Conservation (phyloP, 2,888 invertebrate species). For the Mythimna lalbum region DNA sequence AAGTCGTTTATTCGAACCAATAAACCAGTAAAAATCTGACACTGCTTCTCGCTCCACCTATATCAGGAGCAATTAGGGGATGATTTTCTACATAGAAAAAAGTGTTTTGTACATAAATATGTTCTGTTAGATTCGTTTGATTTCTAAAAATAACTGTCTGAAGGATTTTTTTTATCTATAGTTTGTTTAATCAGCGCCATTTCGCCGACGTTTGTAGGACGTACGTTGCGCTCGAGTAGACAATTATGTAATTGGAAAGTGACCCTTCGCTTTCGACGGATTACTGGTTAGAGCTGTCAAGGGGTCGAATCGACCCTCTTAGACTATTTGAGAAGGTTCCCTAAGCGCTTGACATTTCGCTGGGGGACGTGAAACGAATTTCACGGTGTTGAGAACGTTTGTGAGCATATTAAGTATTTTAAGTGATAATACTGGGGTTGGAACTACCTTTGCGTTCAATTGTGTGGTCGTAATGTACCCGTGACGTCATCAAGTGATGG, state of each 20-base stretch:
- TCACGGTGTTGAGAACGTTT: conserved; percentile 76
- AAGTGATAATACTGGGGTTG: conserved; percentile 68
- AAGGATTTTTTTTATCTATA: conserved; percentile 24
- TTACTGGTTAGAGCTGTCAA: conserved; percentile 85
- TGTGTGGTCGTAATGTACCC: conserved; percentile 63
- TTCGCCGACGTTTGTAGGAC: conserved; percentile 71
- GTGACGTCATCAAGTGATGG: conserved; percentile 48
- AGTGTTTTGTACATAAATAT: not conserved
- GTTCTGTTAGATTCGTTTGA: not conserved
- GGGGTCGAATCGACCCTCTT: conserved; percentile 74
- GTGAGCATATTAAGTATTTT: conserved; percentile 76
- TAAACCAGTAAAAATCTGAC: too few species aligned
- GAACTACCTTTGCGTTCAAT: conserved; percentile 54
- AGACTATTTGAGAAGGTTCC: conserved; percentile 66
- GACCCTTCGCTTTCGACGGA: conserved; percentile 85
- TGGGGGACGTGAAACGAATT: conserved; percentile 81
- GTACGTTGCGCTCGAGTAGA: conserved; percentile 75
- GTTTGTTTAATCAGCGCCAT: conserved; percentile 48
- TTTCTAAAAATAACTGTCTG: not conserved
- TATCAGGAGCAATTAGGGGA: too few species aligned
- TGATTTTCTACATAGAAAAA: too few species aligned
- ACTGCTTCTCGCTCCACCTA: too few species aligned
- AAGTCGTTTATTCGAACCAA: too few species aligned
- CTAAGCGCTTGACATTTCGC: conserved; percentile 76
- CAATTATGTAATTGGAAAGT: conserved; percentile 78